Evolutionary conservation across 1,140 invertebrate species (phyloP).

Genomic region (Papilio polyxenes): DNA sequence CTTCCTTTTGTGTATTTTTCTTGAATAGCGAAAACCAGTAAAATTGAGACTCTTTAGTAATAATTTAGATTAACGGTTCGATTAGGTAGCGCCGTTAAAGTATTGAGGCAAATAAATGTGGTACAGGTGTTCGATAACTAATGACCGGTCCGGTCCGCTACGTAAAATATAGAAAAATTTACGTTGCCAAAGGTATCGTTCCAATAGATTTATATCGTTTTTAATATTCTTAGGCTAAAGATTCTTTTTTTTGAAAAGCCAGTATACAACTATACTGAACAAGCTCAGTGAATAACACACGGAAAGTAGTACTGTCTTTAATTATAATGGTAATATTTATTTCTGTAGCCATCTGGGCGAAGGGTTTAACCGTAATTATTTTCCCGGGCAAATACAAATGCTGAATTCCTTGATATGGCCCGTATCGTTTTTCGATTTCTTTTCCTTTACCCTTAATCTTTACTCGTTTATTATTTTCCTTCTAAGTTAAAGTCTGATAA

Average conservation of each 20-base stretch:
- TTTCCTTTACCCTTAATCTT: background rate
- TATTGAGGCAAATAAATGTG: background rate
- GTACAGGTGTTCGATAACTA: background rate
- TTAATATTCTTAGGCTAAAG: no score
- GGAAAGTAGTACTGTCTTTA: background rate
- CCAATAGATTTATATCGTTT: no score
- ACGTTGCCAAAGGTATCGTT: background rate
- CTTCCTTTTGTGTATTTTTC: no score
- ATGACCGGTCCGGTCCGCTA: background rate
- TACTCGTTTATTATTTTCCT: background rate
- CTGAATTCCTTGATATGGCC: background rate
- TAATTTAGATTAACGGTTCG: slow-evolving; percentile 2
- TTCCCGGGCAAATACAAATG: background rate
- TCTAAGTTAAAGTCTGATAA: background rate
- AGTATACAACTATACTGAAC: no score
- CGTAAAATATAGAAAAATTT: background rate
- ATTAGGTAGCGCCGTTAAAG: background rate
- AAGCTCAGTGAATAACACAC: background rate
- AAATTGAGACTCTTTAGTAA: background rate
- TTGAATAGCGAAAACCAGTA: background rate
- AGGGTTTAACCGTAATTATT: slow-evolving; percentile 14
- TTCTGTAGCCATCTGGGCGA: background rate
- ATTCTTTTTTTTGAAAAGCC: no score
- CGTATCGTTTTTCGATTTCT: background rate
- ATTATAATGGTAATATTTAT: slow-evolving; percentile 1